Evolutionary conservation across 2,888 invertebrate species (phyloP).

Genomic region (Pristionchus mayeri): DNA sequence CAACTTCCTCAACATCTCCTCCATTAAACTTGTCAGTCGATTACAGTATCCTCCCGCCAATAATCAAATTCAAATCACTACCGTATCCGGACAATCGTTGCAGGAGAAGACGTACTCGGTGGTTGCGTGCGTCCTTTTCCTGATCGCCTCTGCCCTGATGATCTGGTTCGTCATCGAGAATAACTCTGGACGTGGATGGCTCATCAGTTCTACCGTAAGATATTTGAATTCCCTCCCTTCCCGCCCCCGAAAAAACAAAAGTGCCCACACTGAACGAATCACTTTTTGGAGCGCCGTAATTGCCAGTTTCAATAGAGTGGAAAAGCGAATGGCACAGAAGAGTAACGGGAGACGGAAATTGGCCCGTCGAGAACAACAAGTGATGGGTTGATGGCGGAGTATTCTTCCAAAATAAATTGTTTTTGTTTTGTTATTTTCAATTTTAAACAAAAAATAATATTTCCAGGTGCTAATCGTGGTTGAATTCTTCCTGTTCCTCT

Average conservation of each 20-base stretch:
- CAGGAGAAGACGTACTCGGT: conserved; percentile 65
- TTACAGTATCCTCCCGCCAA: not conserved
- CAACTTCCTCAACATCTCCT: conserved; percentile 71
- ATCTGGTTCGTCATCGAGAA: conserved; percentile 64
- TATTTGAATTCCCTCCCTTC: conserved; percentile 22
- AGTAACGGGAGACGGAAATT: conserved; percentile 13
- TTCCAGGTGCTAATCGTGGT: conserved; percentile 63
- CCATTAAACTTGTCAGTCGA: conserved; percentile 64
- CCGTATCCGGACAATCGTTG: not conserved
- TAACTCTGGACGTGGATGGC: conserved; percentile 60
- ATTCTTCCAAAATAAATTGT: not conserved
- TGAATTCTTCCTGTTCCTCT: conserved; percentile 72
- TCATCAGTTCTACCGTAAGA: conserved; percentile 58
- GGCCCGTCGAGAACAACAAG: not conserved
- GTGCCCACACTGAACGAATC: not conserved
- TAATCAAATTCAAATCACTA: too few species aligned
- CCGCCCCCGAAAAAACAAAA: not conserved
- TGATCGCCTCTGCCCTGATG: conserved; percentile 64
- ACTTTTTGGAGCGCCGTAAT: conserved; percentile 3
- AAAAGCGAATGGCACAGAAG: not conserved
- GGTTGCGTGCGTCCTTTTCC: conserved; percentile 64
- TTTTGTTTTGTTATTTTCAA: not conserved
- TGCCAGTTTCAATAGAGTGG: not conserved
- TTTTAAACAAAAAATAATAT: not conserved
- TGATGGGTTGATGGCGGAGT: not conserved